Evolutionary conservation across 2,797 vertebrate species (phyloP).

Genomic region (Circus cinereus): DNA sequence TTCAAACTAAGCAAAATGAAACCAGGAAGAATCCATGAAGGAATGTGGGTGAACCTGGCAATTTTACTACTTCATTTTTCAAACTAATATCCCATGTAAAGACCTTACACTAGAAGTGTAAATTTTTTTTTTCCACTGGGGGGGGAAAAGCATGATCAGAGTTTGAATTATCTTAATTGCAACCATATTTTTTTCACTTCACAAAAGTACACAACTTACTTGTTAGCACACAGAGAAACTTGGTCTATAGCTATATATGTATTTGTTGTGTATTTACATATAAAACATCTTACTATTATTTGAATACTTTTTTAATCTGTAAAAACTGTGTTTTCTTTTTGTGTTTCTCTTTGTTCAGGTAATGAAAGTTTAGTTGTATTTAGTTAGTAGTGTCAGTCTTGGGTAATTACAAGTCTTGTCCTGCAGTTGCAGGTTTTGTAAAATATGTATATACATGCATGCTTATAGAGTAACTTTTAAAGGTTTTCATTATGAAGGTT

Average conservation of each 20-base stretch:
- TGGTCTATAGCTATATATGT: background rate
- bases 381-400: background rate
- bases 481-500: background rate
- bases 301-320: background rate
- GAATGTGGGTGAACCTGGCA: background rate
- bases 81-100: background rate
- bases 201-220: background rate
- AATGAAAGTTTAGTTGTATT: background rate
- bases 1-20: background rate
- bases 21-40: background rate
- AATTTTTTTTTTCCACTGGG: background rate
- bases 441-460: background rate
- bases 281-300: background rate
- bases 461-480: background rate
- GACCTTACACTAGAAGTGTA: background rate
- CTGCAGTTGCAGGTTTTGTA: background rate
- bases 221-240: background rate
- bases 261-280: background rate
- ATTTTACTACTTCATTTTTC: background rate
- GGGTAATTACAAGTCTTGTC: background rate
- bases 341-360: background rate
- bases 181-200: background rate
- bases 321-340: background rate
- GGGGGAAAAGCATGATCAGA: accelerated
- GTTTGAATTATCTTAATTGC: background rate